Percentiles rank a stretch among this genome's conserved stretches.
phyloP scores from a whole-genome alignment of 2,888 invertebrate genomes.

The Lasioglossum leucozonium region DNA sequence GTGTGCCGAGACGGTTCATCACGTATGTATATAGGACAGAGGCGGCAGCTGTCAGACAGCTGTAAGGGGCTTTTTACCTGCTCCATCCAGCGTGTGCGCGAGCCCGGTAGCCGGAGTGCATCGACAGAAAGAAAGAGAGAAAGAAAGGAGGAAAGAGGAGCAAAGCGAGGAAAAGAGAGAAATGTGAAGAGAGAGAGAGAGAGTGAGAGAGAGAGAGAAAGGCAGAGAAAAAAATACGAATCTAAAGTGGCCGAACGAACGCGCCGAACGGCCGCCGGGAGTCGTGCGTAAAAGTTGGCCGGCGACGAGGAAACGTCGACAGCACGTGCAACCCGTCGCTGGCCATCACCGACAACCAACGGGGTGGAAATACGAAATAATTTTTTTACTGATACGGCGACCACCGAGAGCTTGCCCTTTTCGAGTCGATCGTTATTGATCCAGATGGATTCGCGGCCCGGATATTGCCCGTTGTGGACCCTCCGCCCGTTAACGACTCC shows the following conservation, averaged over 20 bases:
- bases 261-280: background rate
- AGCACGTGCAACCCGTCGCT: constrained; percentile 36
- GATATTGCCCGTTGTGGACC: background rate
- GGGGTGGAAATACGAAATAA: constrained; percentile 28
- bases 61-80: constrained; percentile 84
- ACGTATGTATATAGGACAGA: constrained; percentile 84
- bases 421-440: constrained; percentile 3
- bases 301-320: constrained; percentile 21
- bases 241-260: constrained; percentile 47
- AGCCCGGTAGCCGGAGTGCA: constrained; percentile 73
- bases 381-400: constrained; percentile 30
- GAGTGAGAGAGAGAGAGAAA: background rate
- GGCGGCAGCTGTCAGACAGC: constrained; percentile 84
- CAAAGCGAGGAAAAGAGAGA: background rate
- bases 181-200: background rate
- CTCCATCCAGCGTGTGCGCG: constrained; percentile 75
- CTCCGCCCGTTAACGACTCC: constrained; percentile 2
- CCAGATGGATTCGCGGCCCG: constrained; percentile 7
- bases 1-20: constrained; percentile 77
- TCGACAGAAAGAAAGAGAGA: constrained; percentile 20
- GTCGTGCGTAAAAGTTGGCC: constrained; percentile 31
- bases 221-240: constrained; percentile 55
- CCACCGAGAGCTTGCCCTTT: constrained; percentile 13
- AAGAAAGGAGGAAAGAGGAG: background rate
- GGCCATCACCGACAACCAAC: constrained; percentile 16